Base-by-base conservation (phyloP, 2,113 vertebrate species). In the Dissostichus mawsoni region DNA sequence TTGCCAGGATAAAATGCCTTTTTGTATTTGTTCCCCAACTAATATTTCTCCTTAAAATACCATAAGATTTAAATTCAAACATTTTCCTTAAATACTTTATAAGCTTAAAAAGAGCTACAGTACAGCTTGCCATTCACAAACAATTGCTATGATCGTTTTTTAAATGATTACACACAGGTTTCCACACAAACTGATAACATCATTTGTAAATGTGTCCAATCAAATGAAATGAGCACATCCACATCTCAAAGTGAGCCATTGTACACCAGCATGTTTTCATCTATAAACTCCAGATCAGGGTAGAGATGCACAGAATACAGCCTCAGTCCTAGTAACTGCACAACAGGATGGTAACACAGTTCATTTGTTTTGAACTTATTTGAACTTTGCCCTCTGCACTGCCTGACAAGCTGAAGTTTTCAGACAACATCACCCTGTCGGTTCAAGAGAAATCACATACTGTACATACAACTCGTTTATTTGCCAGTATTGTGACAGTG, bases 401-500 rank as follows among this genome's bases (percentile, higher is more conserved):
- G 20, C 33, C 33, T 47, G n/a, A 20, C n/a, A 68, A 56, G 50
- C 16, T 33, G 47, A 62, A 69, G 29, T 44, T 23, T 1, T 20
- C 16, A 73, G 7, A 69, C 7, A 3, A 64, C 13, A 20, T 14
- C 44, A 45, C 7, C 3, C 25, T 29, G 29, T 29, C 29, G 4
- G 29, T 29, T 29, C 29, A 29, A 29, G 29, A 29, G 29, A 29
- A 29, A 29, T 29, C 29, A 29, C 29, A 29, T 29, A 29, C 29
- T 29, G 29, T 29, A 29, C 29, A 29, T 41, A 41, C 8, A 41
- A 41, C 36, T 7, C 36, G 6, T 41, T 48, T 47, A 18, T 69
- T 55, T 18, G 17, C 33, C 63, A 13, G 81, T 74, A 2, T 45
- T 25, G 1, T 74, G 20, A 23, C 20, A 63, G 57, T 72, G 64